Evolutionary conservation across 2,113 vertebrate genomes (phyloP).

Genomic region (Trematocara zebra): DNA sequence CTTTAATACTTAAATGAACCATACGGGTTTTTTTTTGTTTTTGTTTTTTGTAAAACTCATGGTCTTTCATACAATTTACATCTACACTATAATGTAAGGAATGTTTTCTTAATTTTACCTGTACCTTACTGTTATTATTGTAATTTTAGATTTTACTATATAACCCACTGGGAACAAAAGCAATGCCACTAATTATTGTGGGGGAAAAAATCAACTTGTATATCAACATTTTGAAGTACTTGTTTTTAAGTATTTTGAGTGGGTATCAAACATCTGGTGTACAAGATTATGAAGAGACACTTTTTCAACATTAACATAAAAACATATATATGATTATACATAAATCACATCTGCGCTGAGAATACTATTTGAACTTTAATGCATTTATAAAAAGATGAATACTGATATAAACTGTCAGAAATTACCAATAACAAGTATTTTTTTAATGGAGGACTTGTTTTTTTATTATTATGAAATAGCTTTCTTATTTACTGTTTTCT

Average conservation of each 20-base stretch:
- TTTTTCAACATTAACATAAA: not conserved
- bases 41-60: not conserved
- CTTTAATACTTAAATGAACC: not conserved
- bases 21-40: not conserved
- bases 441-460: not conserved
- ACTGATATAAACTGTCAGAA: not conserved
- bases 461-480: not conserved
- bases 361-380: not conserved
- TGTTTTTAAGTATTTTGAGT: not conserved
- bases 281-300: not conserved
- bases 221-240: not conserved
- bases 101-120: not conserved
- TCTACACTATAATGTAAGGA: not conserved
- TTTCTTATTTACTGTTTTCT: not conserved
- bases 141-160: not conserved
- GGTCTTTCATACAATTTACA: not conserved
- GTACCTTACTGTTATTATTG: not conserved
- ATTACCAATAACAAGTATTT: not conserved
- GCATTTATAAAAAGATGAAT: not conserved
- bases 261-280: not conserved
- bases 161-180: not conserved
- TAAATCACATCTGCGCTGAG: not conserved
- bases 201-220: rapidly evolving
- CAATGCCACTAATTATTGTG: not conserved
- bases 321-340: not conserved